Conservation (phyloP, 2,797 vertebrate species). For the Myotis daubentonii region DNA sequence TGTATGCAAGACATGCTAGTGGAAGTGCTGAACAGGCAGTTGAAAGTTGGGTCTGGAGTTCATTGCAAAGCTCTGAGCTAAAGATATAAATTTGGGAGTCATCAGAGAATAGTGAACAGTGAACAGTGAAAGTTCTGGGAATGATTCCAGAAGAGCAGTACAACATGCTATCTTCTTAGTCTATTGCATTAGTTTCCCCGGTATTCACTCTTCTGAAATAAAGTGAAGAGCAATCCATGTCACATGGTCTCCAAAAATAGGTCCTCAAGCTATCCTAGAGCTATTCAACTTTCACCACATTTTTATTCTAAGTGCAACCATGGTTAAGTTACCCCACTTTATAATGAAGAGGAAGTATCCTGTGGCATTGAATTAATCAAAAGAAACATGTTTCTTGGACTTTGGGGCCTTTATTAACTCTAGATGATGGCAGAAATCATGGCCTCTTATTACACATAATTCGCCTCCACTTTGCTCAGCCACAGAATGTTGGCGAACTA, state of each 20-base stretch:
- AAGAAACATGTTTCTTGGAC: conserved; percentile 24
- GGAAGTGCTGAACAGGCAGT: not conserved
- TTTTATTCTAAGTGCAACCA: conserved; percentile 56
- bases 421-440: conserved; percentile 10
- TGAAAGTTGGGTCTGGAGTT: conserved; percentile 53
- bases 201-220: conserved; percentile 64
- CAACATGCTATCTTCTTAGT: conserved; percentile 58
- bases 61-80: conserved; percentile 39
- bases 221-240: conserved; percentile 58
- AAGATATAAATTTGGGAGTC: conserved; percentile 52
- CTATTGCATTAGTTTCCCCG: conserved; percentile 46
- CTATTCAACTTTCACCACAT: conserved; percentile 35
- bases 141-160: conserved; percentile 63
- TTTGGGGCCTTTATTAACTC: not conserved
- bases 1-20: not conserved
- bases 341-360: not conserved
- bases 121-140: conserved; percentile 63
- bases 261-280: conserved; percentile 29
- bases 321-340: not conserved
- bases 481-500: not conserved
- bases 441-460: not conserved
- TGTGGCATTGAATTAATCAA: conserved; percentile 17
- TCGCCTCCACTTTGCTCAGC: not conserved
- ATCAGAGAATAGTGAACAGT: conserved; percentile 32
- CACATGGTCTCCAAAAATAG: conserved; percentile 62